These are phyloP conservation scores for Aphaenogaster rudis DNA, from an alignment of 1,140 invertebrate genomes.

Conservation along the genomic window DNA sequence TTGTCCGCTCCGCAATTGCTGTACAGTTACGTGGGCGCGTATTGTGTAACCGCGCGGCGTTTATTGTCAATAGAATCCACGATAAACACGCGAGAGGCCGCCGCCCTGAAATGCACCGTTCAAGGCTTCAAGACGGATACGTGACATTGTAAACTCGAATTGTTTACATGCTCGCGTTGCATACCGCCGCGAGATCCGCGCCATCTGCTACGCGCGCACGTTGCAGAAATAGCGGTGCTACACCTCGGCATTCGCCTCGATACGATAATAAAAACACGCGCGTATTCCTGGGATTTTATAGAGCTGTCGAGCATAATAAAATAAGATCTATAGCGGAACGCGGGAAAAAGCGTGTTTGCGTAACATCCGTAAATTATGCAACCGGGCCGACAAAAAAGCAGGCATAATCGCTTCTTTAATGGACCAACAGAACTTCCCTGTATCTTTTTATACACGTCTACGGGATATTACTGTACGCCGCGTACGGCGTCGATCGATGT, in stretches of 20 bases:
- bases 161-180: conserved; percentile 51
- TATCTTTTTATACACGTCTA: not conserved
- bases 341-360: not conserved
- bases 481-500: not conserved
- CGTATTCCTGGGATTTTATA: conserved; percentile 18
- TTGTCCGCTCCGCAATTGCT: conserved; percentile 30
- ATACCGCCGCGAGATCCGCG: conserved; percentile 24
- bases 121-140: conserved; percentile 22
- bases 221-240: conserved; percentile 50
- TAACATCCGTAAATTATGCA: not conserved
- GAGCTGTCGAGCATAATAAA: conserved; percentile 1
- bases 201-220: conserved; percentile 24
- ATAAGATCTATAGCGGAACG: not conserved
- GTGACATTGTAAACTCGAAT: conserved; percentile 56
- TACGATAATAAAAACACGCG: conserved; percentile 29
- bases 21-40: conserved; percentile 52
- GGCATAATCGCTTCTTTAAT: conserved; percentile 7
- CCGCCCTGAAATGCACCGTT: conserved; percentile 47
- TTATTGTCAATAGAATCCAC: conserved; percentile 46
- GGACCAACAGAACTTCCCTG: conserved; percentile 10
- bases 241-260: not conserved
- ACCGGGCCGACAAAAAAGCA: not conserved
- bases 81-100: conserved; percentile 10
- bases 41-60: conserved; percentile 41
- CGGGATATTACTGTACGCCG: not conserved